Percentiles rank a stretch among this genome's conserved stretches.
These are phyloP conservation scores for Ataeniobius toweri DNA, from an alignment of 2,797 vertebrate species.

Conservation along the genomic window DNA sequence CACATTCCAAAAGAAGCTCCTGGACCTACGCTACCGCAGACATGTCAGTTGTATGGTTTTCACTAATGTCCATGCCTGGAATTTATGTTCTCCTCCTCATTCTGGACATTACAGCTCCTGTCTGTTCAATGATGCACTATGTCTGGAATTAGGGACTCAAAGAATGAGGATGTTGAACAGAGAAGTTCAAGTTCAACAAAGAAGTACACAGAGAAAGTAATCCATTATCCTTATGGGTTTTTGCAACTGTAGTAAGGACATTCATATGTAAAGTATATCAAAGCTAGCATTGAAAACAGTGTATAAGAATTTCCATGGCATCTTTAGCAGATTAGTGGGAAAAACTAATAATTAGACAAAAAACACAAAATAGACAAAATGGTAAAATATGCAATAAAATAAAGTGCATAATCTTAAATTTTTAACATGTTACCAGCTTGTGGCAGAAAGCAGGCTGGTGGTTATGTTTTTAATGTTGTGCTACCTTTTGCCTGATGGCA, in stretches of 20 bases:
- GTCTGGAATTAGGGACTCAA: background rate
- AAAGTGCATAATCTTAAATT: too few species aligned
- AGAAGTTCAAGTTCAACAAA: background rate
- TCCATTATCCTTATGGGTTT: slow-evolving; percentile 26
- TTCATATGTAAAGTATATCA: slow-evolving; percentile 27
- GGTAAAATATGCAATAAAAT: too few species aligned
- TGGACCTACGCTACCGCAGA: slow-evolving; percentile 20
- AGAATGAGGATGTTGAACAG: slow-evolving; percentile 10
- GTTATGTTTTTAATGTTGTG: too few species aligned
- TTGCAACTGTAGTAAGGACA: slow-evolving; percentile 12
- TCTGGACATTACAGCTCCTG: slow-evolving; percentile 12
- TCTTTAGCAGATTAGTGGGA: too few species aligned
- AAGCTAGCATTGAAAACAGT: too few species aligned
- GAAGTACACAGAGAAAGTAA: slow-evolving; percentile 16
- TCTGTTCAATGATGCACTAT: slow-evolving; percentile 22
- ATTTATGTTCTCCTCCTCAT: background rate
- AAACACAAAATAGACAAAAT: too few species aligned
- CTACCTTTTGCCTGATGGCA: too few species aligned
- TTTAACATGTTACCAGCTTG: too few species aligned
- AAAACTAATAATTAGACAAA: too few species aligned
- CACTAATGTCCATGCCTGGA: slow-evolving; percentile 24
- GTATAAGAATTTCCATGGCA: background rate
- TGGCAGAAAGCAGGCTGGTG: too few species aligned
- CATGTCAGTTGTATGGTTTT: slow-evolving; percentile 27
- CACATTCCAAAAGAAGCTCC: slow-evolving; percentile 59